Evolutionary conservation across 2,113 vertebrate species (phyloP), one percentile per base, ranked within the genome.

Genomic region (Thunnus thynnus): DNA sequence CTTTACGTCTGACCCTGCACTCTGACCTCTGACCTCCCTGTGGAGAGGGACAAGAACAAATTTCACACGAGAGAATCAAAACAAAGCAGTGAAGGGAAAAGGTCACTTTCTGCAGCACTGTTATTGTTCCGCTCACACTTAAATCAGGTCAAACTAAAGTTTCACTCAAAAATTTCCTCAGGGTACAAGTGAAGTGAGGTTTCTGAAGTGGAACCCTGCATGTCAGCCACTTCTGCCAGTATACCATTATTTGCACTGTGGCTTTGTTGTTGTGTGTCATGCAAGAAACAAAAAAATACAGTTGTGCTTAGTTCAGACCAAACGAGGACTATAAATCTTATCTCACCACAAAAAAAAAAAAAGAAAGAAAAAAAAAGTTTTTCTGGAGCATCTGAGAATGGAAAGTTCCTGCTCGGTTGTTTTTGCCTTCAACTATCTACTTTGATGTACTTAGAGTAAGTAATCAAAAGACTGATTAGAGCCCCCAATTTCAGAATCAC

Each of bases 121-220:
- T 55, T 76, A 61, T 85, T 78, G 63, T 81, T 90, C 56, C 18
- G n/a, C 47, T 57, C 36, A 14, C 70, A 61, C 71, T 89, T 62
- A 78, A 90, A 88, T 82, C 81, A 85, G 85, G 83, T 85, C 87
- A 88, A 89, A 84, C 58, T 70, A 81, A 88, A 87, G 85, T 91
- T 86, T 84, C 58, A 52, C 78, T 84, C 76, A 65, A 75, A 76
- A 14, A 71, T 85, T 64, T 86, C 77, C 73, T 78, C 58, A 67
- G 86, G 88, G 55, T 64, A 86, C 61, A 57, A 87, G 67, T 67
- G 64, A 64, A 88, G 79, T 65, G 25, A 75, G 55, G 36, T 86
- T 83, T 81, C 62, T 89, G 55, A 88, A 78, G 86, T 83, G 76
- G 69, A 91, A 88, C 78, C 76, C 84, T 72, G 68, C 72, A 76